Conservation (phyloP, 2,888 invertebrate genomes). For the Danaus chrysippus region DNA sequence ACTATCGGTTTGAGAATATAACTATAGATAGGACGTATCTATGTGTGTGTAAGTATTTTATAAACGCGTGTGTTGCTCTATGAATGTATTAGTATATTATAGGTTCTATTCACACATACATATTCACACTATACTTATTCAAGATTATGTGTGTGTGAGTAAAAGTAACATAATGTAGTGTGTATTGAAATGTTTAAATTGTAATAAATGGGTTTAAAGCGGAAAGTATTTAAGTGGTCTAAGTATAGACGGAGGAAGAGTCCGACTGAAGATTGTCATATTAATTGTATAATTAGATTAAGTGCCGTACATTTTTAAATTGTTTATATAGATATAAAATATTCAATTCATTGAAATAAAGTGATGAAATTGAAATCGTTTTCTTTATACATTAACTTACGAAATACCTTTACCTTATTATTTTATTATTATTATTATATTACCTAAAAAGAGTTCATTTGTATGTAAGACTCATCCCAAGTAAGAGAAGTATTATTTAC, state of each 20-base stretch:
- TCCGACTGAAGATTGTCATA: constrained; percentile 52
- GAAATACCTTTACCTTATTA: too few relatives aligned
- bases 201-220: constrained; percentile 28
- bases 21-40: constrained; percentile 34
- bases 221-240: constrained; percentile 30
- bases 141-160: constrained; percentile 23
- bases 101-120: constrained; percentile 28
- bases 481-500: constrained; percentile 4
- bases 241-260: constrained; percentile 35
- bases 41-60: constrained; percentile 39
- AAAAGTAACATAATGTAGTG: constrained; percentile 20
- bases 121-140: not conserved
- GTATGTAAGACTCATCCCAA: not conserved
- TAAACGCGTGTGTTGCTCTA: constrained; percentile 39
- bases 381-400: too few relatives aligned
- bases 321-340: constrained; percentile 76
- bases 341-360: constrained; percentile 75
- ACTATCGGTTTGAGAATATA: constrained; percentile 22
- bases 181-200: constrained; percentile 28
- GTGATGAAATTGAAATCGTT: constrained; percentile 59
- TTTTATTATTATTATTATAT: too few relatives aligned
- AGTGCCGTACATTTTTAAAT: constrained; percentile 62
- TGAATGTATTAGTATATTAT: constrained; percentile 34
- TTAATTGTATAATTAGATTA: constrained; percentile 44
- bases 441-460: too few relatives aligned